phyloP scores from a whole-genome alignment of 2,113 vertebrate species.

The Zapus hudsonius region DNA sequence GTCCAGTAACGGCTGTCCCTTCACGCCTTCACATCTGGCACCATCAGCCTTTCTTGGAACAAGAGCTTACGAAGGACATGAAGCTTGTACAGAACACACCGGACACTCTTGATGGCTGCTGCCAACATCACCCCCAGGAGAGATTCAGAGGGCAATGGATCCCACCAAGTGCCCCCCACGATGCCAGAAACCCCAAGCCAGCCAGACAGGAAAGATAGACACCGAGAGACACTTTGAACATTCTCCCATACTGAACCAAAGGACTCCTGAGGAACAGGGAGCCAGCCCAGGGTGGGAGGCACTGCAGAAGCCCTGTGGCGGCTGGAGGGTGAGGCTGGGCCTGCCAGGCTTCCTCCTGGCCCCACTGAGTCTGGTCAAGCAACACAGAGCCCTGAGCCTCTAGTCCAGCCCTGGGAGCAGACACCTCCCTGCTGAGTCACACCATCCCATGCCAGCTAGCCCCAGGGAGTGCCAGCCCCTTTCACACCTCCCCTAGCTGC shows the following conservation, averaged over 20 bases:
- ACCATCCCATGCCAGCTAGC: not conserved
- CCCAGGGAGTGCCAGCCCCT: not conserved
- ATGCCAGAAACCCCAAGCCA: not conserved
- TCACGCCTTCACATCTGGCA: not conserved
- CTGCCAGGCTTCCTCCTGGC: not conserved
- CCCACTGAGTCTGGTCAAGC: not conserved
- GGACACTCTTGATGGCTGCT: rapidly evolving
- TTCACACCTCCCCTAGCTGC: not conserved
- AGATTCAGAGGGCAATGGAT: not conserved
- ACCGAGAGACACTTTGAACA: not conserved
- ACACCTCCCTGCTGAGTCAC: not conserved
- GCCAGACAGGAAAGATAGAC: not conserved
- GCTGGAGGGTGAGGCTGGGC: not conserved
- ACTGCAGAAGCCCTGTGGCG: too few relatives aligned
- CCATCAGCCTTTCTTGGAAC: rapidly evolving
- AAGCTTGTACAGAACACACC: not conserved
- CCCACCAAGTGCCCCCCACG: not conserved
- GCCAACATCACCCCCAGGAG: rapidly evolving
- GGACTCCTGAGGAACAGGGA: too few relatives aligned
- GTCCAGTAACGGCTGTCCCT: rapidly evolving
- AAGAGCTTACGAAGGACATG: not conserved
- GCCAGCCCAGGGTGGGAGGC: too few relatives aligned
- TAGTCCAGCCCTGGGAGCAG: not conserved
- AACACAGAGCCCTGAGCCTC: not conserved
- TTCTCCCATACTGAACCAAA: not conserved